These are phyloP conservation scores for Ia io DNA, from an alignment of 2,113 vertebrate species.

Conservation along the genomic window DNA sequence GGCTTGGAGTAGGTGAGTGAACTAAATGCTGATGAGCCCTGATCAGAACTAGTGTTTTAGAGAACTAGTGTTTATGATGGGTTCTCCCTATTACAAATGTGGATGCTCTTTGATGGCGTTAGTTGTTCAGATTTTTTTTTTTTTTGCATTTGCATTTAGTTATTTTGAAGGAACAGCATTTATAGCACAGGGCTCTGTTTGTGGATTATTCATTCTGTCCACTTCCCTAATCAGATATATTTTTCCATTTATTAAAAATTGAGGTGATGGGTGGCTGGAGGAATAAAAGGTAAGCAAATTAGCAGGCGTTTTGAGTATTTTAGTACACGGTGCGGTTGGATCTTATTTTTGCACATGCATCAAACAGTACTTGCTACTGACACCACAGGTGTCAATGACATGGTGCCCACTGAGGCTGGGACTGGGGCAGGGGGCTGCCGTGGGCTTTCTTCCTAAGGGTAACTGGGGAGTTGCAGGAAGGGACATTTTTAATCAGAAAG, in stretches of 20 bases:
- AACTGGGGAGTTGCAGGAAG: neutral
- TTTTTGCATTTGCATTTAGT: neutral
- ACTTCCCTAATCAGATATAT: neutral
- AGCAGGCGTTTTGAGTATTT: neutral
- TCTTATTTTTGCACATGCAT: neutral
- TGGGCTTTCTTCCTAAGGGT: neutral
- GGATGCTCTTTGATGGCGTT: neutral
- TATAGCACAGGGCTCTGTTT: neutral
- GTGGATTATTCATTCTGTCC: neutral
- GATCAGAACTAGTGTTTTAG: neutral
- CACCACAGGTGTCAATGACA: neutral
- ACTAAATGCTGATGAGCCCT: too few species aligned
- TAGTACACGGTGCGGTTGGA: accelerated
- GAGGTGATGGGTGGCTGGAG: neutral
- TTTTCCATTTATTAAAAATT: neutral
- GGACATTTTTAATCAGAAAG: neutral
- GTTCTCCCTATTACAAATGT: neutral
- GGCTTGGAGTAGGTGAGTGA: neutral
- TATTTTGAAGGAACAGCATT: neutral
- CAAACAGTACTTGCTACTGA: neutral
- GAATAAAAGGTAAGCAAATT: neutral
- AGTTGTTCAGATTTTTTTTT: neutral
- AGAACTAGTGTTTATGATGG: neutral
- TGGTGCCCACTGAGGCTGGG: neutral
- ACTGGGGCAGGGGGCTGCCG: neutral